Conservation (phyloP, 2,113 vertebrate genomes). For the Talpa occidentalis region DNA sequence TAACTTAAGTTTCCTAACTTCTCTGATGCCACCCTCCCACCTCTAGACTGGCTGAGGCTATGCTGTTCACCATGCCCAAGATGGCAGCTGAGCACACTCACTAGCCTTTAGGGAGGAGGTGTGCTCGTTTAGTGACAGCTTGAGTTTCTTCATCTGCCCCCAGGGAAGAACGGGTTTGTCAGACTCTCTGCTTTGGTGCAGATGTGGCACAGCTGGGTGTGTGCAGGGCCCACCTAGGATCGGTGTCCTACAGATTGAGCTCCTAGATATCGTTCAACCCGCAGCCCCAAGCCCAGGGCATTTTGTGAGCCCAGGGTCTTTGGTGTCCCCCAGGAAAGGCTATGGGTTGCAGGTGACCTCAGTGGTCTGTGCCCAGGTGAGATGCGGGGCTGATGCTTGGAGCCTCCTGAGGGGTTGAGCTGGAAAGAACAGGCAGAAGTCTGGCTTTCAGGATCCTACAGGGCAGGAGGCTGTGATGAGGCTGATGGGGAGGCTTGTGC, state of each 20-base stretch:
- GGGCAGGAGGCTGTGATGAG: not conserved
- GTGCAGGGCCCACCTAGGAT: no score
- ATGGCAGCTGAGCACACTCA: not conserved
- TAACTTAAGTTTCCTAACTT: not conserved
- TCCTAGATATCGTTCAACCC: not conserved
- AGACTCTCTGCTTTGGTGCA: not conserved
- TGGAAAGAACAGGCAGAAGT: accelerated
- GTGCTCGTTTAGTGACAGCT: not conserved
- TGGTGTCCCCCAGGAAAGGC: not conserved
- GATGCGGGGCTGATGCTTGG: not conserved
- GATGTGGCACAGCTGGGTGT: not conserved
- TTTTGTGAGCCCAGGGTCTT: not conserved
- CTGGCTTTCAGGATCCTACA: not conserved
- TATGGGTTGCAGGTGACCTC: not conserved
- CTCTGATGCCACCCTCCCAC: not conserved
- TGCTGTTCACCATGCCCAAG: not conserved
- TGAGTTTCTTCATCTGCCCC: not conserved
- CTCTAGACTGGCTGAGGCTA: not conserved
- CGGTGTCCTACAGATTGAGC: accelerated
- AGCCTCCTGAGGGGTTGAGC: not conserved
- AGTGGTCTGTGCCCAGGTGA: not conserved
- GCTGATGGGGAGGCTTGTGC: no score
- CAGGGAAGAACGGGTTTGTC: not conserved
- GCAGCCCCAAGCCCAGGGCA: not conserved
- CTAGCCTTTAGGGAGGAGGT: not conserved